These are phyloP conservation scores for Zaprionus gabonicus DNA, from an alignment of 1,140 invertebrate genomes.

Conservation along the genomic window DNA sequence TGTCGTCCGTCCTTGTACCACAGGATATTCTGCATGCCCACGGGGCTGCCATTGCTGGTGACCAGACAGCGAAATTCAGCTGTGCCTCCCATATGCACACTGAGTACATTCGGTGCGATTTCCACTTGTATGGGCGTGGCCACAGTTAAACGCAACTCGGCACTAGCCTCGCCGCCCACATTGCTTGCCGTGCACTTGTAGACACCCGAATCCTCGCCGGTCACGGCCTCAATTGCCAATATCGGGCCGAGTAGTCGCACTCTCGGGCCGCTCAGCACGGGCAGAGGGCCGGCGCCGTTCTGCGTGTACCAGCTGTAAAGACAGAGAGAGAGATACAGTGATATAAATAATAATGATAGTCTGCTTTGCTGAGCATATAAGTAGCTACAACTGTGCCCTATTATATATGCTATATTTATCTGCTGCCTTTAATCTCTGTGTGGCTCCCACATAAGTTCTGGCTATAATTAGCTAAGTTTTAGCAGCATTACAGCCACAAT, in stretches of 20 bases:
- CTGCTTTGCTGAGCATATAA: neutral
- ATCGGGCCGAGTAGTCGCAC: conserved; percentile 89
- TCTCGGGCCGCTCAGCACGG: conserved; percentile 88
- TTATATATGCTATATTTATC: neutral
- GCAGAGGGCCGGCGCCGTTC: conserved; percentile 87
- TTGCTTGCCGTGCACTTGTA: conserved; percentile 90
- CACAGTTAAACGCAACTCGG: conserved; percentile 88
- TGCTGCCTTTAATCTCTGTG: neutral
- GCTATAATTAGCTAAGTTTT: conserved; percentile 1
- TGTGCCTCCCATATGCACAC: conserved; percentile 91
- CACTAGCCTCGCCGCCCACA: conserved; percentile 89
- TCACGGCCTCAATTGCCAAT: conserved; percentile 90
- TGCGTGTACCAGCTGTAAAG: conserved; percentile 88
- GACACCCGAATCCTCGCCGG: conserved; percentile 88
- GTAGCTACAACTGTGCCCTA: neutral
- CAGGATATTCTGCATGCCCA: conserved; percentile 83
- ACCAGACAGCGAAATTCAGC: conserved; percentile 91
- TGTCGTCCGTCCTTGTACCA: conserved; percentile 92
- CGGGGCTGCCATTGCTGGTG: conserved; percentile 84
- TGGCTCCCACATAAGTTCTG: neutral
- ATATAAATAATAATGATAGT: neutral
- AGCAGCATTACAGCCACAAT: conserved; percentile 3
- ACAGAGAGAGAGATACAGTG: neutral
- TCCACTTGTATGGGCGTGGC: conserved; percentile 89
- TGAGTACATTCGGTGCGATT: conserved; percentile 88